Percentiles rank a stretch among this genome's conserved stretches.
Evolutionary conservation across 2,888 invertebrate genomes (phyloP).

Genomic region (Laspeyria flexula): DNA sequence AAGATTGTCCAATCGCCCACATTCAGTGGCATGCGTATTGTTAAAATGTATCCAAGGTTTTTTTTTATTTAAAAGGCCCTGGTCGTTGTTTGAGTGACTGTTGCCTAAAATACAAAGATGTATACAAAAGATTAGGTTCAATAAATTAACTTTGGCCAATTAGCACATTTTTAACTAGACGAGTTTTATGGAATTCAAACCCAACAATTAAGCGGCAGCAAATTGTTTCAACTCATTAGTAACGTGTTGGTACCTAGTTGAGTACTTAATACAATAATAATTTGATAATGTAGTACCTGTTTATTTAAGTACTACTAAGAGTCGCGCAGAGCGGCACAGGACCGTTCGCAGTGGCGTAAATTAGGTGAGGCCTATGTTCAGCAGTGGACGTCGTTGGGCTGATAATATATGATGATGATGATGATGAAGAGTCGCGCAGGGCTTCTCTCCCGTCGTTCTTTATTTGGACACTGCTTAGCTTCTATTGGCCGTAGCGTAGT

Average conservation of each 20-base stretch:
- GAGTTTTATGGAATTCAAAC: conserved; percentile 48
- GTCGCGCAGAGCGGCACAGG: too few relatives aligned
- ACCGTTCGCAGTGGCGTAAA: too few relatives aligned
- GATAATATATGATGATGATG: too few relatives aligned
- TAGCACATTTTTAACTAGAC: conserved; percentile 44
- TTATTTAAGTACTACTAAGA: too few relatives aligned
- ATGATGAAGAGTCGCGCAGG: too few relatives aligned
- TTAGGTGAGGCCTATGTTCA: too few relatives aligned
- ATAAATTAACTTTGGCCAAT: conserved; percentile 42
- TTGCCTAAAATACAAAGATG: conserved; percentile 28
- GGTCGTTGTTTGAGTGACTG: conserved; percentile 31
- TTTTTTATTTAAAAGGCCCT: conserved; percentile 31
- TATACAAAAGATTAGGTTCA: conserved; percentile 32
- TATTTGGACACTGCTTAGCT: too few relatives aligned
- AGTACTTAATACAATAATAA: conserved; percentile 22
- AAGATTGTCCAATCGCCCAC: conserved; percentile 26
- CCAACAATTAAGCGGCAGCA: conserved; percentile 53
- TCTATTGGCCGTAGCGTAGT: too few relatives aligned
- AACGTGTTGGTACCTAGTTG: conserved; percentile 32
- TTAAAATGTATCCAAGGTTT: conserved; percentile 39
- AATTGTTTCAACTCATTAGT: conserved; percentile 54
- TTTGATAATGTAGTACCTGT: too few relatives aligned
- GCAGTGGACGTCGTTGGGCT: too few relatives aligned
- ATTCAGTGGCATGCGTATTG: conserved; percentile 26
- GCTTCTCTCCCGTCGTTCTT: too few relatives aligned